A percentile compares a stretch with the other conserved stretches of the same genome.
Conservation (phyloP, 2,113 vertebrate genomes). For the Peromyscus polionotus region DNA sequence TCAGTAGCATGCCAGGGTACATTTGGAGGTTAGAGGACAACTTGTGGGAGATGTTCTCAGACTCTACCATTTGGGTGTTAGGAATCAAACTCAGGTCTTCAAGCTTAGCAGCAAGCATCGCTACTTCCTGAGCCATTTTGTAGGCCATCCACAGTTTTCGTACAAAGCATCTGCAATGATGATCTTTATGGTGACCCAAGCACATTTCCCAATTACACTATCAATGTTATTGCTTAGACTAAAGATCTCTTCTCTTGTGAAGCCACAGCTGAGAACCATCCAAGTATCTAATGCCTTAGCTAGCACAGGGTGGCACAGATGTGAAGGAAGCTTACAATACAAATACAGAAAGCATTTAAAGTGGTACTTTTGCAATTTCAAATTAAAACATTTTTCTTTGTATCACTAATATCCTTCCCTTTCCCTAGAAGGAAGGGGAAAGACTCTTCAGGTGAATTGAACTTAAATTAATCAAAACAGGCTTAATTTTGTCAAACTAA, state of each 20-base stretch:
- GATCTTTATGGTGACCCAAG: neutral
- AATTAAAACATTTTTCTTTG: conserved; percentile 11
- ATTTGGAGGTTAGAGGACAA: neutral
- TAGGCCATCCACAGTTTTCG: neutral
- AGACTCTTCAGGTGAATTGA: neutral
- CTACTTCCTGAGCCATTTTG: neutral
- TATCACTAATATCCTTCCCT: neutral
- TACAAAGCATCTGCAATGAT: neutral
- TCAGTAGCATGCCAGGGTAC: neutral
- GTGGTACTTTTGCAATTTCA: neutral
- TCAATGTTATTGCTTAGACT: neutral
- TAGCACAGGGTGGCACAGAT: neutral
- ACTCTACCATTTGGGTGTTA: neutral
- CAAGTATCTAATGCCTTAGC: neutral
- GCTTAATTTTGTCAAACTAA: neutral
- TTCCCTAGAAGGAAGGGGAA: neutral
- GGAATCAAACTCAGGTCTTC: neutral
- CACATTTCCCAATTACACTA: neutral
- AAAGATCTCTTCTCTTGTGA: neutral
- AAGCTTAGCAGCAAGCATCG: neutral
- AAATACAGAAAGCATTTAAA: conserved; percentile 21
- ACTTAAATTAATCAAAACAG: neutral
- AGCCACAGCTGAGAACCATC: neutral
- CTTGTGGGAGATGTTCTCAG: neutral
- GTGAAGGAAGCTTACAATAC: neutral